Evolutionary conservation across 2,113 vertebrate species (phyloP), one percentile per base, ranked within the genome.

Genomic region (Meleagris gallopavo): DNA sequence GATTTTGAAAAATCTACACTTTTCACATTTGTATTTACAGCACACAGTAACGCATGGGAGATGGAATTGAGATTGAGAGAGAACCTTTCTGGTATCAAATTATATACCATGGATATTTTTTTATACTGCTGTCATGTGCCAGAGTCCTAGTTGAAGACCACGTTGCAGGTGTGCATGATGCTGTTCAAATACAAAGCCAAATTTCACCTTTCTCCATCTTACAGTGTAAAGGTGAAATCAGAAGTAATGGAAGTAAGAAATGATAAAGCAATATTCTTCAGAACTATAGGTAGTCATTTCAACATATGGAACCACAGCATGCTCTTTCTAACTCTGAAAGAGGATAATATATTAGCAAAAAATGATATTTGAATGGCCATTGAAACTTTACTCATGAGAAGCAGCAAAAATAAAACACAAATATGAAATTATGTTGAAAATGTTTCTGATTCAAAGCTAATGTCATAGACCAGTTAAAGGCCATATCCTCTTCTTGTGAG

Each of bases 221-320:
- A 48, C 19, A 55, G 50, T 20, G 13, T 43, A 84, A 82, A 72
- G 32, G 74, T 78, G 58, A 48, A 79, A 86, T 58, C 78, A 72
- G 40, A 75, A 17, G 43, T n/a, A 74, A 57, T 7, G 62, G 54
- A 81, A 58, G 32, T 48, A 4, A 57, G 54, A 92, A 89, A 87
- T 1, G 0, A 74, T 52, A 22, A 74, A 34, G 83, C 22, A 55
- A 15, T 61, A 75, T 72, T 81, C 24, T 91, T 83, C 67, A 83
- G 43, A 66, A 84, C 72, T 64, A 64, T 69, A 88, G 75, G 45
- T 80, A 41, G 79, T 36, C 73, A 75, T 70, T 96, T 91, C 75
- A 77, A 25, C 17, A 36, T 71, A 36, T 30, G 25, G 55, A 87
- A 85, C 43, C 58, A 55, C 74, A 82, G 36, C 27, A n/a, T 30